Evolutionary conservation across 2,797 vertebrate species (phyloP).

Genomic region (Chelonia mydas): DNA sequence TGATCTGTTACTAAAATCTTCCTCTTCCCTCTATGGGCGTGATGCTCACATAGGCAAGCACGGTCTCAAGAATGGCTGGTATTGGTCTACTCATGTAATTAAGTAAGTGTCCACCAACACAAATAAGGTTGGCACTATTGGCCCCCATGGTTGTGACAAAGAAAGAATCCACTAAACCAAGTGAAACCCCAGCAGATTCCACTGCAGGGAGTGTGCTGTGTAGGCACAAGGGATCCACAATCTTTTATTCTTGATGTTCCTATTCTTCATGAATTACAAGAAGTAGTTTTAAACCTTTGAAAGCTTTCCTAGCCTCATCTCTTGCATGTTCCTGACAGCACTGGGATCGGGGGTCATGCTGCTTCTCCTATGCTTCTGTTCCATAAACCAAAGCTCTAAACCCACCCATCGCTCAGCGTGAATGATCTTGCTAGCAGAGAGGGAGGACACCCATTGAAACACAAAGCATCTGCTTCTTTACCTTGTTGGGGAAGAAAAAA

Average conservation of each 20-base stretch:
- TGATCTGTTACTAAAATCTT: rapidly evolving
- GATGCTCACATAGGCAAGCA: background rate
- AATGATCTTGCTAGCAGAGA: slow-evolving; percentile 40
- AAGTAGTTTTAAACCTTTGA: slow-evolving; percentile 34
- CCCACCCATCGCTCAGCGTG: slow-evolving; percentile 7
- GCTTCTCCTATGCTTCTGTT: slow-evolving; percentile 36
- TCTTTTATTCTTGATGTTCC: slow-evolving; percentile 1
- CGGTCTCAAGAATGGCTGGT: background rate
- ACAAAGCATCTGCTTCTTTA: slow-evolving; percentile 65
- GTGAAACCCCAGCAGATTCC: background rate
- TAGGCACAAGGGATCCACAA: background rate
- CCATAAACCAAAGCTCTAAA: slow-evolving; percentile 13
- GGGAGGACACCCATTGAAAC: slow-evolving; percentile 21
- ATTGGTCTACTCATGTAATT: background rate
- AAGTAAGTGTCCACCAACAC: background rate
- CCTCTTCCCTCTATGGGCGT: rapidly evolving
- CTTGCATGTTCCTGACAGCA: background rate
- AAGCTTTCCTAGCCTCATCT: slow-evolving; percentile 44
- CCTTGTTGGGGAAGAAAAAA: slow-evolving; percentile 86
- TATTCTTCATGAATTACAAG: slow-evolving; percentile 31
- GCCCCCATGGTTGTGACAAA: background rate
- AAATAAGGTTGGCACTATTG: background rate
- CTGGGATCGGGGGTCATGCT: slow-evolving; percentile 50
- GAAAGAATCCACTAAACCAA: background rate
- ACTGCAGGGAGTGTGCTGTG: background rate